phyloP scores from a whole-genome alignment of 2,113 vertebrate genomes.

The Pomatostomus ruficeps region DNA sequence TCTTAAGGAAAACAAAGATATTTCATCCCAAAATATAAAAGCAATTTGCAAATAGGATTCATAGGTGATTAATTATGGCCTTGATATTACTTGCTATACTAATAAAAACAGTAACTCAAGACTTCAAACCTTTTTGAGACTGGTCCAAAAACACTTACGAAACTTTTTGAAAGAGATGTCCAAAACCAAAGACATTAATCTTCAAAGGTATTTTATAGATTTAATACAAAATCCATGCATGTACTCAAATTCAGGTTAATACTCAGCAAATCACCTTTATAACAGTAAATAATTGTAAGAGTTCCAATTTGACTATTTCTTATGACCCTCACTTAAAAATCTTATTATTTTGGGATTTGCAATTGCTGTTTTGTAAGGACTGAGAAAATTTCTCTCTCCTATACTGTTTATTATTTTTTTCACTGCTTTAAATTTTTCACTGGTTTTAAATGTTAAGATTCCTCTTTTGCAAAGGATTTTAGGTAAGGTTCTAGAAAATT shows the following conservation, averaged over 20 bases:
- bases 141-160: not conserved
- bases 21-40: not conserved
- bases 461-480: not conserved
- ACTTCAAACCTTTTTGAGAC: not conserved
- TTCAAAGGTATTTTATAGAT: not conserved
- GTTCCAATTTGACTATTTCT: not conserved
- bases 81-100: not conserved
- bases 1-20: conserved; percentile 8
- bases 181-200: not conserved
- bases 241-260: not conserved
- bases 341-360: not conserved
- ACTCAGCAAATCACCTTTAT: not conserved
- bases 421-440: not conserved
- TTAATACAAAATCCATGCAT: not conserved
- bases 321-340: not conserved
- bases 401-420: not conserved
- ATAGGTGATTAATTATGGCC: not conserved
- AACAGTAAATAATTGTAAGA: not conserved
- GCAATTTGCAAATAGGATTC: not conserved
- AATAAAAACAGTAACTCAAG: not conserved
- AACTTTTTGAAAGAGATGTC: not conserved
- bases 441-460: not conserved
- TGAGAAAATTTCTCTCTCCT: not conserved
- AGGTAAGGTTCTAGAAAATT: not conserved
- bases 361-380: not conserved